phyloP scores from a whole-genome alignment of 2,888 invertebrate genomes.

The Cantharis lateralis region DNA sequence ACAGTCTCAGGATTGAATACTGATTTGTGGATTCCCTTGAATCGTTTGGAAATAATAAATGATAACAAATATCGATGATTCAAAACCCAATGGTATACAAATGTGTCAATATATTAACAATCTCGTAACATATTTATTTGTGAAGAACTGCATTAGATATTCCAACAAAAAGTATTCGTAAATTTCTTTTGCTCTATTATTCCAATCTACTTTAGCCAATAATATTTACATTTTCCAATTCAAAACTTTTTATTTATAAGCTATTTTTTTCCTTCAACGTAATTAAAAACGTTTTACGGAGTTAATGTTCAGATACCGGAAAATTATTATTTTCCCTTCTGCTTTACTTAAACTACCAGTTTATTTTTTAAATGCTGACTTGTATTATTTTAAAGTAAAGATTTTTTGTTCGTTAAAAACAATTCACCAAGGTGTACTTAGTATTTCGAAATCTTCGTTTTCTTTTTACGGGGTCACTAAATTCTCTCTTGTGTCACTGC shows the following conservation, averaged over 20 bases:
- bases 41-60: conserved; percentile 9
- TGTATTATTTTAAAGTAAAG: not conserved
- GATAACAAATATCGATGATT: conserved; percentile 19
- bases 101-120: not conserved
- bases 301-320: no score
- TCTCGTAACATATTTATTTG: not conserved
- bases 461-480: not conserved
- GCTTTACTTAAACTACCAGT: not conserved
- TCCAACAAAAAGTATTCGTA: not conserved
- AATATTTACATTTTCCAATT: not conserved
- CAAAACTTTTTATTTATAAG: not conserved
- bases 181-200: not conserved
- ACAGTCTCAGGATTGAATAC: conserved; percentile 20
- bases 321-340: not conserved
- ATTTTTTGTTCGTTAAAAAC: not conserved
- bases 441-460: not conserved
- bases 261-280: not conserved
- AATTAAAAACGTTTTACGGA: not conserved
- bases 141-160: not conserved
- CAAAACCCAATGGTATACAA: conserved; percentile 7
- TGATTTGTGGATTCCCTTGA: conserved; percentile 19
- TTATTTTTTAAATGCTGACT: not conserved
- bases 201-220: not conserved
- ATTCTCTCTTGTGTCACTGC: not conserved
- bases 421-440: not conserved